Base-by-base conservation (phyloP, 1,140 invertebrate species). In the Spodoptera frugiperda region DNA sequence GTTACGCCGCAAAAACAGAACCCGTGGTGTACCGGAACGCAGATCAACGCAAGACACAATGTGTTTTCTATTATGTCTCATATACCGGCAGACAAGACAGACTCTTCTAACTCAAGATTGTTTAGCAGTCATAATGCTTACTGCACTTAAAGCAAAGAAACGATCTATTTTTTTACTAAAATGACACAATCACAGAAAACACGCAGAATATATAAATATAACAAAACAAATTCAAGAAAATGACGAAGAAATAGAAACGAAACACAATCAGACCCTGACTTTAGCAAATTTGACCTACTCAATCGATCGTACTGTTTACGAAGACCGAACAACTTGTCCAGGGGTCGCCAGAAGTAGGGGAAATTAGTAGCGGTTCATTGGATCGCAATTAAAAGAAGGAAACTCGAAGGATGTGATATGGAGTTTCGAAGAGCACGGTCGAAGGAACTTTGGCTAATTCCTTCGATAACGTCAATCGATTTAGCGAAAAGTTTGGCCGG, bases 351-450 rank as follows among this genome's bases (percentile, higher is more conserved):
- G 9, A 39, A 39, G 33, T 39, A 39, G 71, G 74, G 81, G 86
- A 85, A 84, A 90, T 90, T 89, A 90, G 84, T 48, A 78, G 57
- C 82, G 88, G 84, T 91, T 89, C 89, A 91, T 91, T 85, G 88
- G 84, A 82, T 80, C 83, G 85, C 89, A 90, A 91, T 91, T 91
- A 91, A 90, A 88, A 89, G 86, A 84, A 80, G 84, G 81, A 65
- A 72, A 67, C 21, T 61, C 39, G 17, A 54, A 55, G 39, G 76
- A 81, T 82, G 78, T 84, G 85, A 87, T 86, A 82, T 65, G 75
- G 70, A 82, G 82, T 78, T 74, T 21, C 53, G 78, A 49, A 76
- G 48, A 51, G 57, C 11, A 65, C 48, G 72, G 63, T 10, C 67
- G 48, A 77, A 77, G 59, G 75, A 71, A 79, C 49, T 53, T 14